A percentile compares a stretch with the other conserved stretches of the same genome.
Evolutionary conservation across 1,140 invertebrate species (phyloP).

Genomic region (Lethocerus indicus): DNA sequence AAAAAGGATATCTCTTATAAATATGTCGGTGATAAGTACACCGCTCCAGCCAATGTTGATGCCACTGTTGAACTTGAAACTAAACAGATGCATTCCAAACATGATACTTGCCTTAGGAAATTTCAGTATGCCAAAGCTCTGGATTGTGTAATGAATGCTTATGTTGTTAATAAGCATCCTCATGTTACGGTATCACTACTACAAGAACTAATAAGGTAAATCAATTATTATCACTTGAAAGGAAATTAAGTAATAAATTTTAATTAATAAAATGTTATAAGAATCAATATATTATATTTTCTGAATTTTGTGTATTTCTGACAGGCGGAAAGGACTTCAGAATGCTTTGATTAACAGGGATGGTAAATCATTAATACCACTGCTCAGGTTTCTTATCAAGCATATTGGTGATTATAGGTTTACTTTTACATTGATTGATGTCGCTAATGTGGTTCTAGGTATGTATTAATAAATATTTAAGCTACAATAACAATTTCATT

Average conservation of each 20-base stretch:
- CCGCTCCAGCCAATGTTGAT: constrained; percentile 31
- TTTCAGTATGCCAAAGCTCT: constrained; percentile 72
- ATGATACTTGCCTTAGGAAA: constrained; percentile 56
- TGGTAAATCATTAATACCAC: constrained; percentile 39
- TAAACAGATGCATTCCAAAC: constrained; percentile 30
- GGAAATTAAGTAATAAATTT: too few species aligned
- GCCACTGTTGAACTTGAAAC: constrained; percentile 29
- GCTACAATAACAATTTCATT: not conserved
- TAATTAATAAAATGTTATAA: too few species aligned
- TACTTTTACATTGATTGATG: constrained; percentile 50
- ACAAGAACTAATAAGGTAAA: constrained; percentile 55
- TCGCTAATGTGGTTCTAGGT: constrained; percentile 53
- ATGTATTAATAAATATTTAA: constrained; percentile 7
- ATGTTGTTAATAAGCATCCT: constrained; percentile 43
- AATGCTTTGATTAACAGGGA: constrained; percentile 50
- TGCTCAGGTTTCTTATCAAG: constrained; percentile 61
- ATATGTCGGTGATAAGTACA: constrained; percentile 29
- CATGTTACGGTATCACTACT: constrained; percentile 61
- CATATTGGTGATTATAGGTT: constrained; percentile 59
- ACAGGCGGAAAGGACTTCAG: constrained; percentile 46
- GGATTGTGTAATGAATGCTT: constrained; percentile 44
- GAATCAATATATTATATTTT: too few species aligned
- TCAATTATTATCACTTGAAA: not conserved
- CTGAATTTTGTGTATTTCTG: not conserved
- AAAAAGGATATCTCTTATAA: constrained; percentile 29